Base-by-base conservation (phyloP, 2,113 vertebrate genomes). In the Pelecanoides urinatrix region DNA sequence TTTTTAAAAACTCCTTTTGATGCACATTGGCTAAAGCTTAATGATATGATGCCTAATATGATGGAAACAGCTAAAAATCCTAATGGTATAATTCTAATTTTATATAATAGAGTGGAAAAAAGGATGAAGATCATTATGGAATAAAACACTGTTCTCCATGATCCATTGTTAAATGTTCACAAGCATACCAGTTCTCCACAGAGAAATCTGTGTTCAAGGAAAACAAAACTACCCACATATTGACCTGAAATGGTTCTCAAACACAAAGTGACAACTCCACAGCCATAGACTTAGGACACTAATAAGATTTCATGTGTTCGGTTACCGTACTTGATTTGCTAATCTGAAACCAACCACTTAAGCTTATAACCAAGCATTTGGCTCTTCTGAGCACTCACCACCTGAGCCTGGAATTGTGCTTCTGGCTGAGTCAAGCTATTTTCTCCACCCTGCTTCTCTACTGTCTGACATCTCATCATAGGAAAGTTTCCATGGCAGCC, bases 401-500 rank as follows among this genome's bases (percentile, higher is more conserved):
- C 14, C 63, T 42, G 18, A 80, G 55, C 21, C 18, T 53, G 26
- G 13, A 21, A 42, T 76, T 91, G 86, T 73, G 11, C 59, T 89
- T 73, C 79, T 84, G n/a, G 7, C 11, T 40, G 21, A 91, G 30
- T 36, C 30, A 77, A 44, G 36, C 18, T 62, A 52, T 92, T 88
- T 85, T 85, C n/a, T 88, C 34, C 25, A 61, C 17, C 20, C 21
- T 45, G 14, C 58, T 91, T 68, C 56, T 65, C 72, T 86, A 23
- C 36, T 25, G 18, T 53, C 44, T 86, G 44, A 59, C 55, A 71
- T 59, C 53, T 86, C 42, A 36, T 55, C 62, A 73, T 9, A 36
- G 50, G 19, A 53, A 88, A 76, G 53, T 82, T 96, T 84, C 63
- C 90, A 86, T 70, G 59, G 68, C 59, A 95, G 63, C 45, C 55